A percentile compares a stretch with the other conserved stretches of the same genome.
Conservation (phyloP, 2,888 invertebrate genomes). For the Melangyna quadrimaculata region DNA sequence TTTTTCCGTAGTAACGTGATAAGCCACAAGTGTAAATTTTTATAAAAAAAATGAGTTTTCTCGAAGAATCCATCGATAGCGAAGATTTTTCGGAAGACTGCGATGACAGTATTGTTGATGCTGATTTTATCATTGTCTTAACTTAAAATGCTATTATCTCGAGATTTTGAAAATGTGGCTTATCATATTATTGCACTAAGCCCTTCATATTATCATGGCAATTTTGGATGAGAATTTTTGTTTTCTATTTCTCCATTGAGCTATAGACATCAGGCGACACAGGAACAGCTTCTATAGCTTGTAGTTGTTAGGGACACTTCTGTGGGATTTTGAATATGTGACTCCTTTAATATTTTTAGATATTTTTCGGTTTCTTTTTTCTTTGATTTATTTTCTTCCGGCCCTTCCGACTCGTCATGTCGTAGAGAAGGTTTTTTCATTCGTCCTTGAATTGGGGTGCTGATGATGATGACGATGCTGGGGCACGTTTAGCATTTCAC, state of each 20-base stretch:
- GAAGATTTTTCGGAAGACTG: no score
- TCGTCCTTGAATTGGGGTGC: conserved; percentile 5
- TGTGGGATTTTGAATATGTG: conserved; percentile 21
- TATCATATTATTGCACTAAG: no score
- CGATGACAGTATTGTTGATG: no score
- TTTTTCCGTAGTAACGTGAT: no score
- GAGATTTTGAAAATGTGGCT: no score
- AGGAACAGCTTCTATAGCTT: background rate
- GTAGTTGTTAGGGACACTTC: conserved; percentile 15
- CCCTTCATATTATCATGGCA: conserved; percentile 49
- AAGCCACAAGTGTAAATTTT: no score
- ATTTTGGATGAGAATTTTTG: conserved; percentile 52
- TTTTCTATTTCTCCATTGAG: conserved; percentile 30
- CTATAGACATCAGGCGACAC: background rate
- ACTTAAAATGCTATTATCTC: no score
- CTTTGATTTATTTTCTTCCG: background rate
- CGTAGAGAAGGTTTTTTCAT: background rate
- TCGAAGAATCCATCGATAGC: no score
- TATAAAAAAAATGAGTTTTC: no score
- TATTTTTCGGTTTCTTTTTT: no score
- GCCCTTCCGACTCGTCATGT: background rate
- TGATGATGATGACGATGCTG: conserved; percentile 26
- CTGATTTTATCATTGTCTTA: no score
- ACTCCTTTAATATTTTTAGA: background rate
- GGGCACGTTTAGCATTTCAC: conserved; percentile 56